phyloP scores from a whole-genome alignment of 2,888 invertebrate species.

The Chloromyia formosa region DNA sequence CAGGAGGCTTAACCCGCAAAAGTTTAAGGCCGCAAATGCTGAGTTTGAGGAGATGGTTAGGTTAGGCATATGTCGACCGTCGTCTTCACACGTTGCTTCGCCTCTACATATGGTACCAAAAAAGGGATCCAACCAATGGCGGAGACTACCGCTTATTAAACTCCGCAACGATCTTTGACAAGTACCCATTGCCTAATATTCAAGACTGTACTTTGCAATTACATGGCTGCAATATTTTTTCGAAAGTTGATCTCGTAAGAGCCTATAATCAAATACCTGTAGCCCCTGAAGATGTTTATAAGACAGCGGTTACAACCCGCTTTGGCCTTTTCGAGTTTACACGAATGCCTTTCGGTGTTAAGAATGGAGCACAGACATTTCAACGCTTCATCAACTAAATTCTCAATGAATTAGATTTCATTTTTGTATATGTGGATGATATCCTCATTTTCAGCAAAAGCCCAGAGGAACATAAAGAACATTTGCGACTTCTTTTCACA shows the following conservation, averaged over 20 bases:
- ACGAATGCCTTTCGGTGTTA: neutral
- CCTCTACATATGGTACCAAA: slow-evolving; percentile 47
- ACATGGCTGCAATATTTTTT: neutral
- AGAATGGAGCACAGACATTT: too few species aligned
- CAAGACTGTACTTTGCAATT: neutral
- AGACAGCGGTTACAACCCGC: neutral
- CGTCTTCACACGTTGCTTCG: slow-evolving; percentile 37
- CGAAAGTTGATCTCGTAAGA: neutral
- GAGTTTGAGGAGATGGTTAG: slow-evolving; percentile 42
- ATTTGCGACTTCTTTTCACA: too few species aligned
- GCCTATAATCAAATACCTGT: neutral
- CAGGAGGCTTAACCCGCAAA: slow-evolving; percentile 47
- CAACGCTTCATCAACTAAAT: too few species aligned
- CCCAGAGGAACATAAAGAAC: too few species aligned
- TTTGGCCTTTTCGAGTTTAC: neutral
- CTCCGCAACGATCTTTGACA: neutral
- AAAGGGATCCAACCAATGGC: slow-evolving; percentile 45
- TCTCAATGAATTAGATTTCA: too few species aligned
- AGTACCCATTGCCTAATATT: neutral
- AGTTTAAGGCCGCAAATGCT: slow-evolving; percentile 49
- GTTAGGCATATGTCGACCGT: slow-evolving; percentile 45
- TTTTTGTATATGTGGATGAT: too few species aligned
- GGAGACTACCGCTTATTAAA: neutral
- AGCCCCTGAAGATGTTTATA: too few species aligned
- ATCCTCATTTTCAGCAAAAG: too few species aligned